Base-by-base conservation (phyloP, 2,113 vertebrate genomes). In the Gadus macrocephalus region DNA sequence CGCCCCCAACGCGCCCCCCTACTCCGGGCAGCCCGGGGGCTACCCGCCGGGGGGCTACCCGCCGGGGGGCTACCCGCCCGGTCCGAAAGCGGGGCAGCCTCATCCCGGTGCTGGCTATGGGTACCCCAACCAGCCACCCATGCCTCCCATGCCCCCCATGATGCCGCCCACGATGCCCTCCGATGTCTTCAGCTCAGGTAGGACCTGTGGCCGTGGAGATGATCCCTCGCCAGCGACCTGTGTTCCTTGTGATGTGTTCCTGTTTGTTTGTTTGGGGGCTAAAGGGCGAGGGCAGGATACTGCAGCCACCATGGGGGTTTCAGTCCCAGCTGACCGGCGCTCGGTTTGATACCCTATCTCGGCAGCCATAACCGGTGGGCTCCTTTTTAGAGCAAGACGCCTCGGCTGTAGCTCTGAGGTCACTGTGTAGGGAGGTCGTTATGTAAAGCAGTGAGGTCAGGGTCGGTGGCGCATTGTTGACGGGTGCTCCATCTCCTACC, bases 131-230 rank as follows among this genome's bases (percentile, higher is more conserved):
- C 85, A 75, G 15, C 89, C 88, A 25, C 77, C 89, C 25, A 85
- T 91, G 79, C 84, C 88, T 3, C 81, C 38, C 0, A 88, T 93
- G 81, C 92, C 93, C 22, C 84, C 91, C 4, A 62, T 96, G 69
- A 69, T 89, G 0, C 88, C 88, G 1, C 93, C 94, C 0, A 77
- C 90, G 63, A 91, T 93, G 1, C 89, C 90, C n/a, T 76, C 82
- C 22, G 72, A 77, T 27, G 84, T 90, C 14, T 75, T 94, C 81
- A 83, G 77, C 74, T 90, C 92, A 0, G 93, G 96, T 97, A 87
- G 92, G 92, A 77, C 4, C 42, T 9, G 2, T 49, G 42, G 11
- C 31, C 31, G 31, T 35, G 3, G 3, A 35, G 4, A 35, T 35
- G 6, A 35, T 5, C 1, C 31, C 31, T 35, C 5, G 4, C 31